phyloP scores from a whole-genome alignment of 2,888 invertebrate genomes.

The Thalpophila matura region DNA sequence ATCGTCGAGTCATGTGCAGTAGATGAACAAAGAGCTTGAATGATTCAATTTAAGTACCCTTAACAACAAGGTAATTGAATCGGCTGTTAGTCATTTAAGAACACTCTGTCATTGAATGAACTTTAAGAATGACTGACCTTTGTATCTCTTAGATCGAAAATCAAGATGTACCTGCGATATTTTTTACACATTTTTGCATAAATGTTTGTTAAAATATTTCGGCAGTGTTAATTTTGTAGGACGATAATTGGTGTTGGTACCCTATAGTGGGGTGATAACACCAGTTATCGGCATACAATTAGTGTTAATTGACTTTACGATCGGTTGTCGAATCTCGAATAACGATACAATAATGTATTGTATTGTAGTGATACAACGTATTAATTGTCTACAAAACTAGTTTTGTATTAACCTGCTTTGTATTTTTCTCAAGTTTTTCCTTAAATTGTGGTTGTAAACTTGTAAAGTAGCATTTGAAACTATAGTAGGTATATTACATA shows the following conservation, averaged over 20 bases:
- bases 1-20: slow-evolving; percentile 40
- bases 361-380: slow-evolving; percentile 14
- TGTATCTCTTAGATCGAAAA: slow-evolving; percentile 13
- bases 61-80: slow-evolving; percentile 44
- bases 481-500: neutral
- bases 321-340: slow-evolving; percentile 42
- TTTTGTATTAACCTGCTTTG: neutral
- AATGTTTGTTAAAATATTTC: slow-evolving; percentile 37
- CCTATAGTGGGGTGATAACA: slow-evolving; percentile 11
- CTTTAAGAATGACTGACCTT: slow-evolving; percentile 47
- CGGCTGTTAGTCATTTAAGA: slow-evolving; percentile 33
- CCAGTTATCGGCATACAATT: slow-evolving; percentile 32
- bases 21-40: slow-evolving; percentile 43
- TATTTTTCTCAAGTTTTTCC: slow-evolving; percentile 37
- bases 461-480: slow-evolving; percentile 14
- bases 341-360: slow-evolving; percentile 33
- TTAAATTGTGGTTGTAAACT: slow-evolving; percentile 11
- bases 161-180: slow-evolving; percentile 25
- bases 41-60: slow-evolving; percentile 54
- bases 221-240: slow-evolving; percentile 15
- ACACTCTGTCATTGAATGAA: slow-evolving; percentile 38
- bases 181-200: slow-evolving; percentile 32
- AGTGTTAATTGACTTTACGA: slow-evolving; percentile 49
- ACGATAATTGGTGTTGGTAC: slow-evolving; percentile 33
- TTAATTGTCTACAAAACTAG: slow-evolving; percentile 22